Conservation (phyloP, 2,888 invertebrate genomes). For the Neocrepidodera transversa region DNA sequence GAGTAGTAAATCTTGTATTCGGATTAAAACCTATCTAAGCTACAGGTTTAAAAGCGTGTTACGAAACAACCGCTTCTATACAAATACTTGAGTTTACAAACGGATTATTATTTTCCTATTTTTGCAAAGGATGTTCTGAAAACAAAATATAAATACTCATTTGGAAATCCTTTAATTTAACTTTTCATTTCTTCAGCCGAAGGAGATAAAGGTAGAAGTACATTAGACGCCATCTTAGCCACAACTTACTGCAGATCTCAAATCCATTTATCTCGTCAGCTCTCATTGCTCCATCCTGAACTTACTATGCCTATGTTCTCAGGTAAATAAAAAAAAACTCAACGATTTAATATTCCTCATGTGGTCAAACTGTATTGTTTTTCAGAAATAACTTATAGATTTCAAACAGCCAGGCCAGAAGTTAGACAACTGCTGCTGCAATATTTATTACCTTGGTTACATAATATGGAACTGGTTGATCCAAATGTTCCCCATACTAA, state of each 20-base stretch:
- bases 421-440: slow-evolving; percentile 90
- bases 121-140: too few species aligned
- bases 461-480: slow-evolving; percentile 98
- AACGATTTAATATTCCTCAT: slow-evolving; percentile 18
- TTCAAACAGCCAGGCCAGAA: slow-evolving; percentile 94
- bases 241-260: slow-evolving; percentile 93
- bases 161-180: too few species aligned
- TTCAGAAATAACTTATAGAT: slow-evolving; percentile 94
- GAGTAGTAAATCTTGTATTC: too few species aligned
- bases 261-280: slow-evolving; percentile 87
- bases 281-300: slow-evolving; percentile 94
- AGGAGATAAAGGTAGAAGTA: slow-evolving; percentile 71
- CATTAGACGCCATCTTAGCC: slow-evolving; percentile 84
- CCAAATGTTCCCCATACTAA: slow-evolving; percentile 93
- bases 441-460: slow-evolving; percentile 95
- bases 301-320: slow-evolving; percentile 99
- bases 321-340: slow-evolving; percentile 66
- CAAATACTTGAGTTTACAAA: too few species aligned
- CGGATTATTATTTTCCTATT: too few species aligned
- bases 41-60: too few species aligned
- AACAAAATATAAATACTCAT: too few species aligned
- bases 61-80: too few species aligned
- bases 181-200: slow-evolving; percentile 63
- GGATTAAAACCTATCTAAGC: too few species aligned
- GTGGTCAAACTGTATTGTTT: too few species aligned